Evolutionary conservation across 2,797 vertebrate species (phyloP).

Genomic region (Distichodus sexfasciatus): DNA sequence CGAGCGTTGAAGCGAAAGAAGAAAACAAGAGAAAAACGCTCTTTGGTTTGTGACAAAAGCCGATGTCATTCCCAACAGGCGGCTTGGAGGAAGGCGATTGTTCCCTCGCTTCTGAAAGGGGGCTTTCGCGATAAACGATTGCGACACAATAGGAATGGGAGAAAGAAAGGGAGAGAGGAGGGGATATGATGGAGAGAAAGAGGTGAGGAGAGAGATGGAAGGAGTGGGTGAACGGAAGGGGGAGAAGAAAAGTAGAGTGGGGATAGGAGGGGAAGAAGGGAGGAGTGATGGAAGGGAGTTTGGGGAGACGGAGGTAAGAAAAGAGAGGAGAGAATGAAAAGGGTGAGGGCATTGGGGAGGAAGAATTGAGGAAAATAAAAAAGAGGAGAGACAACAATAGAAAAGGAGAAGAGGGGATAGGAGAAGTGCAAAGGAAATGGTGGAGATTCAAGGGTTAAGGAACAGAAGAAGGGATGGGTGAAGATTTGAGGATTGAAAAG

Average conservation of each 20-base stretch:
- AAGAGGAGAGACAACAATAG: background rate
- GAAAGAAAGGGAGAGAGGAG: background rate
- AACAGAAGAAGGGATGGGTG: background rate
- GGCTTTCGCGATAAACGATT: background rate
- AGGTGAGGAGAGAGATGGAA: background rate
- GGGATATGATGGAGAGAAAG: background rate
- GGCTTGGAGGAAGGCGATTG: slow-evolving; percentile 26
- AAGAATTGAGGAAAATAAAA: background rate
- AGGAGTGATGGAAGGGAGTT: too few species aligned
- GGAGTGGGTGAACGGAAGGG: too few species aligned
- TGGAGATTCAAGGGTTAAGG: background rate
- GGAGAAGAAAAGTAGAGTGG: too few species aligned
- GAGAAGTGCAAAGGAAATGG: background rate
- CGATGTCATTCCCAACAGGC: slow-evolving; percentile 4
- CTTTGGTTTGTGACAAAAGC: slow-evolving; percentile 9
- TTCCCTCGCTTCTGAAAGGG: slow-evolving; percentile 30
- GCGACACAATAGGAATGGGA: background rate
- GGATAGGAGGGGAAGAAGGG: too few species aligned
- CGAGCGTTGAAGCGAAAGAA: background rate
- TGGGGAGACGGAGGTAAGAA: too few species aligned
- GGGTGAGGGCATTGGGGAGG: too few species aligned
- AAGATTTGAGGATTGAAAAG: background rate
- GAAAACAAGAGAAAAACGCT: background rate
- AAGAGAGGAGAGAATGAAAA: too few species aligned
- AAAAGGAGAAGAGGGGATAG: background rate